Evolutionary conservation across 2,797 vertebrate species (phyloP).

Genomic region (Pangasius krempfi): DNA sequence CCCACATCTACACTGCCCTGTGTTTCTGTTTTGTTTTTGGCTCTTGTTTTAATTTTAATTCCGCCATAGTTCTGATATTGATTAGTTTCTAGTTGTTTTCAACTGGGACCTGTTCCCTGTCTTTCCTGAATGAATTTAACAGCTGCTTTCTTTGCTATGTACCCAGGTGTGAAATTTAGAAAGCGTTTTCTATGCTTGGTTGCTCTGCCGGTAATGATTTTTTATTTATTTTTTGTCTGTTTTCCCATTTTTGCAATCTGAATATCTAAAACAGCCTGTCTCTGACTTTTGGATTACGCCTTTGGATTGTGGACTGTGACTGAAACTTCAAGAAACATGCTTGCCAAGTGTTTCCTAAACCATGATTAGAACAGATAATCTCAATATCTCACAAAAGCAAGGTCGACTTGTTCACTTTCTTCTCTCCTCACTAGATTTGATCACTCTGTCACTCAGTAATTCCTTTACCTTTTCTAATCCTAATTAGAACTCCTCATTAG

Average conservation of each 20-base stretch:
- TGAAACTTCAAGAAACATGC: not conserved
- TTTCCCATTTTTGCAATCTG: too few relatives aligned
- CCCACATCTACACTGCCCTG: too few relatives aligned
- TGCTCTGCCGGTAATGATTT: not conserved
- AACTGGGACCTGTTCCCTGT: too few relatives aligned
- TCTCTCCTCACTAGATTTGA: not conserved
- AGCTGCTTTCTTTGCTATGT: not conserved
- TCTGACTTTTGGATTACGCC: not conserved
- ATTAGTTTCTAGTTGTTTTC: too few relatives aligned
- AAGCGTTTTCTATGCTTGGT: not conserved
- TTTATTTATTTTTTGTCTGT: too few relatives aligned
- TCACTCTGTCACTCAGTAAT: not conserved
- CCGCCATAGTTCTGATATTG: not conserved
- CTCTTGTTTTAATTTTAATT: not conserved
- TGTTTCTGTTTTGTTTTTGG: not conserved
- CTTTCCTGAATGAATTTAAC: not conserved
- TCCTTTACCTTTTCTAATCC: constrained; percentile 4
- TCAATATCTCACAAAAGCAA: not conserved
- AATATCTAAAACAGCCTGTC: not conserved
- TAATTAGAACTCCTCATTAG: not conserved
- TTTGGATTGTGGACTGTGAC: not conserved
- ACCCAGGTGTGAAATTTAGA: not conserved
- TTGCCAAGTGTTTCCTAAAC: not conserved
- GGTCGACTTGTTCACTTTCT: not conserved
- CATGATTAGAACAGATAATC: not conserved